Base-by-base conservation (phyloP, 1,140 invertebrate genomes). In the Macrocentrus cingulum region DNA sequence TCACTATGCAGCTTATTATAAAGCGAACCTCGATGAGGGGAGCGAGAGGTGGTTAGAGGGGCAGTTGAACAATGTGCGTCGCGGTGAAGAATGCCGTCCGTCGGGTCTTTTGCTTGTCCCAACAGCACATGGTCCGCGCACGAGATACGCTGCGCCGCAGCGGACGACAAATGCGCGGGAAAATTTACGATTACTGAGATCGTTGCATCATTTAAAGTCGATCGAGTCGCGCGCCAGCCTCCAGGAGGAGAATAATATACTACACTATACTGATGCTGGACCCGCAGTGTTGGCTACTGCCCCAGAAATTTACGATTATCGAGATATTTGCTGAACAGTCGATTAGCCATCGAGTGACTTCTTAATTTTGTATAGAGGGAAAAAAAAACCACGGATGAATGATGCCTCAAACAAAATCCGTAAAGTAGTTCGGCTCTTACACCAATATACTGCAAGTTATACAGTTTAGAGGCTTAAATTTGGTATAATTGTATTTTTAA, bases 81-180 rank as follows among this genome's bases (percentile, higher is more conserved):
- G 74, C 66, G 66, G 66, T 70, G 66, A 79, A 79, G 76, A 80
- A 80, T 80, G 77, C 69, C 69, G 77, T 75, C 72, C 74, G 78
- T 76, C 77, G 74, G 77, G 70, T 64, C 60, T 66, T 54, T 32
- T 7, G 39, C 32, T 9, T 25, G 42, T 54, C 42, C 15, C 18
- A 20, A 23, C 34, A 32, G 41, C 19, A 49, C 22, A 37, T 18
- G 39, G 23, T 19, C 25, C 15, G 20, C 34, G 29, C 11, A 48
- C 18, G 42, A 45, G 36, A 9, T 41, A 20, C 46, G 32, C 7
- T 32, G 22, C 41, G 5, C 18, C n/a, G 48, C n/a, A 19, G 25
- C 7, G 19, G 32, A 39, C 70, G 71, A 77, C 69, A 75, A 76
- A 77, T 76, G 59, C 69, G 67, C 65, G 52, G 51, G 61, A 67